Base-by-base conservation (phyloP, 1,140 invertebrate species). In the Drosophila suzukii region DNA sequence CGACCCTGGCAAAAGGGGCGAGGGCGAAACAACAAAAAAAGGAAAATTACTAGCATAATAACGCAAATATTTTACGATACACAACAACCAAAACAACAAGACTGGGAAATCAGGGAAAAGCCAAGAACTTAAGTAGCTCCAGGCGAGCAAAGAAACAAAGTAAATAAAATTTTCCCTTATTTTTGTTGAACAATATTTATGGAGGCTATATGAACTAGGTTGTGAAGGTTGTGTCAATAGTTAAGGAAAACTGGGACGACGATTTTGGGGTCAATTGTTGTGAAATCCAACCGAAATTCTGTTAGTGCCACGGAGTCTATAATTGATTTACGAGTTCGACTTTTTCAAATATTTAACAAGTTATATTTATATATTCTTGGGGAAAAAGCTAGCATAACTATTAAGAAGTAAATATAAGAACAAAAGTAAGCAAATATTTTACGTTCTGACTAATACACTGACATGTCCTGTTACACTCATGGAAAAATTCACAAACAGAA, bases 31-130 rank as follows among this genome's bases (percentile, higher is more conserved):
- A 3, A 30, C n/a, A 34, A 59, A 71, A 51, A 73, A 67, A 70
- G 65, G 75, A 70, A 89, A 88, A 88, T 88, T 89, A 88, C 83
- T 89, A 88, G 84, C 80, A 88, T 89, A 88, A 88, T 88, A 88
- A 88, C 84, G 77, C 84, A 88, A 88, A 88, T 88, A 88, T 88
- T 88, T 88, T 88, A 88, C 84, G 83, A 88, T 89, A 81, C 57
- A 75, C 54, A 47, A 47, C 56, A 57, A 55, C 27, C 54, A 55
- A n/a, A 75, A 65, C 51, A 68, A 65, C 75, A 47, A 67, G 62
- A 15, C 44, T 72, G 68, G 67, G 68, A 72, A 72, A 72, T 72
- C 65, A 71, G 68, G 68, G 53, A 71, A 77, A 86, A 86, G 75
- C 79, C 79, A 86, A 89, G 81, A 86, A 88, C 83, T 83, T 88